phyloP scores from a whole-genome alignment of 2,797 vertebrate genomes.

The Somateria mollissima region DNA sequence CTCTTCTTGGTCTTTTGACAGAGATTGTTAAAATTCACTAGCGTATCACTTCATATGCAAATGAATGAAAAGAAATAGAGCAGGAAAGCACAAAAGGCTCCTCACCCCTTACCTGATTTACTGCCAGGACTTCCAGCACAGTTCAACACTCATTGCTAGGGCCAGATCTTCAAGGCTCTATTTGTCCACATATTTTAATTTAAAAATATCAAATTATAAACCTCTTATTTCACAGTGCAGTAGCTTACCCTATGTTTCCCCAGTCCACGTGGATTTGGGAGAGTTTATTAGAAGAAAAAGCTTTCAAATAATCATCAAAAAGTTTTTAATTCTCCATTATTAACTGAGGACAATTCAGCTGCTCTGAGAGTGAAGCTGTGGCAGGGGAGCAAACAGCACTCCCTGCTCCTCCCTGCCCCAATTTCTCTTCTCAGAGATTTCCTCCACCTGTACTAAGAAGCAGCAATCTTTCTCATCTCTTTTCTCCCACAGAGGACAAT shows the following conservation, averaged over 20 bases:
- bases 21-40: background rate
- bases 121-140: background rate
- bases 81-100: background rate
- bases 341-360: background rate
- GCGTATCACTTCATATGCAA: background rate
- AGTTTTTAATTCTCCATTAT: background rate
- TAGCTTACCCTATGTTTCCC: background rate
- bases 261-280: background rate
- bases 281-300: background rate
- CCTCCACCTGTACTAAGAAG: background rate
- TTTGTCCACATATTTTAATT: background rate
- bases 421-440: background rate
- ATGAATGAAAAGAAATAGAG: background rate
- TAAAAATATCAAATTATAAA: background rate
- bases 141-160: background rate
- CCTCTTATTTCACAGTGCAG: background rate
- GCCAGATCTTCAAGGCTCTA: background rate
- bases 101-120: background rate
- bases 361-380: background rate
- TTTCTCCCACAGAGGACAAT: background rate
- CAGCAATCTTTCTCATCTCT: background rate
- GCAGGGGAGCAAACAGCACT: background rate
- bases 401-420: background rate
- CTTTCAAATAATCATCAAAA: background rate
- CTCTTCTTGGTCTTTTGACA: background rate